phyloP scores from a whole-genome alignment of 1,140 invertebrate species.

The Pachyrhynchus sulphureomaculatus region DNA sequence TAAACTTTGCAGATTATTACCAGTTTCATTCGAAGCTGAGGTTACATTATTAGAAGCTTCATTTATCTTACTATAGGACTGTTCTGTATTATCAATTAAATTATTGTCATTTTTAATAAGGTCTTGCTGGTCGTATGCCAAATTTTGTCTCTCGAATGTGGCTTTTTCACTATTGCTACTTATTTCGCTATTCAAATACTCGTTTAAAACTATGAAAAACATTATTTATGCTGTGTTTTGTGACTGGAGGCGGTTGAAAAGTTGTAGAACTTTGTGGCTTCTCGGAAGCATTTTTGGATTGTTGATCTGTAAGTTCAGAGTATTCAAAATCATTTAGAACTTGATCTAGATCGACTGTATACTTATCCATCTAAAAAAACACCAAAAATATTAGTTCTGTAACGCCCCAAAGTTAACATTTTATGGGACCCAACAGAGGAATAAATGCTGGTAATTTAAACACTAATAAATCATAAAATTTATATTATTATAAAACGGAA shows the following conservation, averaged over 20 bases:
- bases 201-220: conserved; percentile 65
- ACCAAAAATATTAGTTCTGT: background rate
- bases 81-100: background rate
- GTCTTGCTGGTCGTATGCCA: background rate
- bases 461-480: too few relatives aligned
- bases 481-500: too few relatives aligned
- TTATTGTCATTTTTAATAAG: conserved; percentile 12
- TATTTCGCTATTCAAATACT: conserved; percentile 56
- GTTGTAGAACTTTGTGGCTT: conserved; percentile 20
- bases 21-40: background rate
- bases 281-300: conserved; percentile 18
- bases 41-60: background rate
- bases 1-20: background rate
- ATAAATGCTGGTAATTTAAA: too few relatives aligned
- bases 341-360: conserved; percentile 77
- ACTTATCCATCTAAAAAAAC: conserved; percentile 49
- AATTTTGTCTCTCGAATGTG: background rate
- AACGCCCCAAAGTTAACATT: too few relatives aligned
- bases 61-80: background rate
- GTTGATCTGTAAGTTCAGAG: conserved; percentile 55
- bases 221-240: conserved; percentile 59
- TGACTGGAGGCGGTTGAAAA: conserved; percentile 9
- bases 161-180: conserved; percentile 41
- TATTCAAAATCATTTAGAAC: conserved; percentile 86
- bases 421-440: too few relatives aligned